Evolutionary conservation across 2,113 vertebrate genomes (phyloP).

Genomic region (Pseudorhombus dupliciocellatus): DNA sequence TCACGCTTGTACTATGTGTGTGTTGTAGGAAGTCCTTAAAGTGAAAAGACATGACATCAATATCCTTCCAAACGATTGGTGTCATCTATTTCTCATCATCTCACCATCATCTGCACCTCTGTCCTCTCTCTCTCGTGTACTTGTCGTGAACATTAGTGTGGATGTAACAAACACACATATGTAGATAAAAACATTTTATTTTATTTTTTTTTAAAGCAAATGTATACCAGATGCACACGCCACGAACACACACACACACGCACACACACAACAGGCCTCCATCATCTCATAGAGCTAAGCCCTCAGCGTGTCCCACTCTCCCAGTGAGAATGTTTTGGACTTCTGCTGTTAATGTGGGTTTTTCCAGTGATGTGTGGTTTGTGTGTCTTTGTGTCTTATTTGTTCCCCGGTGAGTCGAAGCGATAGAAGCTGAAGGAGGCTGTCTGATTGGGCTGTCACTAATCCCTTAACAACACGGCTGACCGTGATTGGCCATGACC

Average conservation of each 20-base stretch:
- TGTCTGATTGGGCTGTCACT: conserved; percentile 69
- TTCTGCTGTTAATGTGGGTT: conserved; percentile 57
- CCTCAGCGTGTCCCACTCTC: conserved; percentile 67
- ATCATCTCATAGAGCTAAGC: conserved; percentile 57
- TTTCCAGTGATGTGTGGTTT: conserved; percentile 47
- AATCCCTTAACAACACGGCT: conserved; percentile 77
- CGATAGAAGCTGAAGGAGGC: conserved; percentile 65
- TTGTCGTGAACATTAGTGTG: conserved; percentile 24
- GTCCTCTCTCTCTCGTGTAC: conserved; percentile 32
- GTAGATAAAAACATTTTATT: conserved; percentile 29
- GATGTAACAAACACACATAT: conserved; percentile 44
- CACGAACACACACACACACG: conserved; percentile 24
- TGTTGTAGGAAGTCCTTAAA: conserved; percentile 40
- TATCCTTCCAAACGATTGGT: conserved; percentile 62
- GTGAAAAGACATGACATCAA: conserved; percentile 58
- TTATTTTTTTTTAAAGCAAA: conserved; percentile 23
- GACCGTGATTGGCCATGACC: conserved; percentile 64
- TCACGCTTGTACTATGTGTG: conserved; percentile 16
- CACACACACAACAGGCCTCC: conserved; percentile 45
- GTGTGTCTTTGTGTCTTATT: conserved; percentile 65
- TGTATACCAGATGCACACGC: conserved; percentile 22
- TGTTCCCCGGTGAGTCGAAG: conserved; percentile 64
- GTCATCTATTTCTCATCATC: conserved; percentile 63
- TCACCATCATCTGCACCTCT: conserved; percentile 40
- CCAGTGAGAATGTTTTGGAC: conserved; percentile 70